Base-by-base conservation (phyloP, 2,888 invertebrate species). In the Phalangium opilio region DNA sequence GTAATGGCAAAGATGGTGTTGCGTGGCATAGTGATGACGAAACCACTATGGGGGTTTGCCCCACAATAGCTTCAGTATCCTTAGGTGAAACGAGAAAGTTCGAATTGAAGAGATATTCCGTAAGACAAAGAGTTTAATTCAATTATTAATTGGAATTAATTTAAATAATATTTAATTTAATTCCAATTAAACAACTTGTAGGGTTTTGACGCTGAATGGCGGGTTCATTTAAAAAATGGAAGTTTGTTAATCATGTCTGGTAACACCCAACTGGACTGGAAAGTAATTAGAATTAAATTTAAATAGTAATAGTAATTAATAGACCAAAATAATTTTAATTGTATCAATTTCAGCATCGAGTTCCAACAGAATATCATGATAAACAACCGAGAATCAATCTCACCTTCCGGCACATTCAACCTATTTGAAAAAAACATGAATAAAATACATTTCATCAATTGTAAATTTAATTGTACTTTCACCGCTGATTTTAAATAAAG, bases 161-260 rank as follows among this genome's bases (percentile, higher is more conserved):
- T 39, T 21, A 27, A n/a, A 34, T 51, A 27, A 11, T 10, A 47
- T 32, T 15, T 12, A 14, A 4, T 17, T 44, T 48, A 18, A 36
- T 39, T 4, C 20, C 8, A 14, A 20, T 35, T 33, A 7, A 17
- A 48, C 12, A 10, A 36, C 12, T 18, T 34, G 14, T 35, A 50
- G 41, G 52, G 54, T 1, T 42, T 45, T 11, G 48, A 52, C 59
- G 27, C 58, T 58, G 33, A 50, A 44, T 40, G 42, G 17, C 58
- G 59, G 21, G 57, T 71, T 32, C 69, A 68, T 14, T 58, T 71
- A 15, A 59, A 59, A 5, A 63, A 64, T 53, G 71, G 71, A 3
- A 63, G 67, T 45, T 56, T 71, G 46, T 52, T 71, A 4, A 60
- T 71, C 3, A 70, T 71, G 70, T 68, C 70, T 53, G 71, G 70